A percentile compares a stretch with the other conserved stretches of the same genome.
phyloP scores from a whole-genome alignment of 23 tunicate genomes.

The Trididemnum nubilum region DNA sequence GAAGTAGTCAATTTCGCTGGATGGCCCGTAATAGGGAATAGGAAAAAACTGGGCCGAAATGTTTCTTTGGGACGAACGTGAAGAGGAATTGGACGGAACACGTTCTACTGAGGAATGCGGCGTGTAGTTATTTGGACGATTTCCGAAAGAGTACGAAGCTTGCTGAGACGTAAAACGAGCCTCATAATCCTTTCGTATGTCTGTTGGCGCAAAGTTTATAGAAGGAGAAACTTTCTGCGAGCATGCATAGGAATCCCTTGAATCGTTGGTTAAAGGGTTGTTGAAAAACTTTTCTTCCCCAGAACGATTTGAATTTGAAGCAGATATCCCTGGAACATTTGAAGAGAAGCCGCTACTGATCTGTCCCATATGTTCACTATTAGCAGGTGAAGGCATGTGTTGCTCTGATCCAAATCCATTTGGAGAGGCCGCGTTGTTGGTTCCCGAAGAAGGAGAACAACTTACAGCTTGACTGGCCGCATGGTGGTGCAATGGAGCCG shows the following conservation, averaged over 20 bases:
- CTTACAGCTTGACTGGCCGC: conserved; percentile 20
- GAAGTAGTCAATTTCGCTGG: conserved; percentile 31
- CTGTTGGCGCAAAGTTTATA: not conserved
- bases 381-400: conserved; percentile 1
- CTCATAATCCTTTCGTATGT: not conserved
- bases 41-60: conserved; percentile 35
- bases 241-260: not conserved
- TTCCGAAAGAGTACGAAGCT: not conserved
- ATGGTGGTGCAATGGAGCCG: conserved; percentile 54
- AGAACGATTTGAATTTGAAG: not conserved
- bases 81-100: not conserved
- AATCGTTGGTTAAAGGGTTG: not conserved
- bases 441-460: conserved; percentile 40
- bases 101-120: not conserved
- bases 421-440: conserved; percentile 46
- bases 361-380: not conserved
- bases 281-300: not conserved
- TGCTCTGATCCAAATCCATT: not conserved
- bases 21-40: conserved; percentile 47
- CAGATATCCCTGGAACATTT: not conserved
- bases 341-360: not conserved
- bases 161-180: not conserved
- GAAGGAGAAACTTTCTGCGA: not conserved
- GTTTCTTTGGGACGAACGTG: not conserved
- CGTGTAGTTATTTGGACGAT: not conserved